Evolutionary conservation across 2,113 vertebrate species (phyloP).

Genomic region (Trematocara stigmaticum): DNA sequence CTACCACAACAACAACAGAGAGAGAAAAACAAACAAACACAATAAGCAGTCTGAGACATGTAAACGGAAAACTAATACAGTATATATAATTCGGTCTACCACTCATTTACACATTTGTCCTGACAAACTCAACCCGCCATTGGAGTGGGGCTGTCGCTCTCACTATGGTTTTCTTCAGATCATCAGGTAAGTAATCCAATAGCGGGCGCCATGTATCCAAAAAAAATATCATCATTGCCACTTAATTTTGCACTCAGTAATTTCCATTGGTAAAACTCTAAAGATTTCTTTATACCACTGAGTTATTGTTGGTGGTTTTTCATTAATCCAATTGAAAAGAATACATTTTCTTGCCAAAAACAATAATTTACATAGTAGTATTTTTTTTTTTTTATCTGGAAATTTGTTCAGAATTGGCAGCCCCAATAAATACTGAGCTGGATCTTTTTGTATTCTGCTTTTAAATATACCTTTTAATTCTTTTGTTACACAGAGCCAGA

Average conservation of each 20-base stretch:
- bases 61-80: background rate
- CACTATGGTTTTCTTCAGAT: background rate
- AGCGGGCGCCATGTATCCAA: background rate
- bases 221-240: accelerated
- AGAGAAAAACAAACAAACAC: background rate
- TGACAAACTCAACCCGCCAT: background rate
- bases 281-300: background rate
- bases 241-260: background rate
- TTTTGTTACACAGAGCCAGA: too few species aligned
- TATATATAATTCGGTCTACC: background rate
- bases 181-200: background rate
- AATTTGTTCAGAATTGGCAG: too few species aligned
- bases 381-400: too few species aligned
- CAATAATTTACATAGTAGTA: background rate
- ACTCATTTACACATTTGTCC: background rate
- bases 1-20: background rate
- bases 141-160: background rate
- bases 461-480: too few species aligned
- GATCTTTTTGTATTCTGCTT: too few species aligned
- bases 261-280: background rate
- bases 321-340: background rate
- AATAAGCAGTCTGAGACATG: background rate
- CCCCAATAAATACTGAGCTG: too few species aligned
- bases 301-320: background rate
- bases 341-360: background rate